Percentiles rank a stretch among this genome's conserved stretches.
Evolutionary conservation across 2,113 vertebrate species (phyloP).

Genomic region (Microtus oregoni): DNA sequence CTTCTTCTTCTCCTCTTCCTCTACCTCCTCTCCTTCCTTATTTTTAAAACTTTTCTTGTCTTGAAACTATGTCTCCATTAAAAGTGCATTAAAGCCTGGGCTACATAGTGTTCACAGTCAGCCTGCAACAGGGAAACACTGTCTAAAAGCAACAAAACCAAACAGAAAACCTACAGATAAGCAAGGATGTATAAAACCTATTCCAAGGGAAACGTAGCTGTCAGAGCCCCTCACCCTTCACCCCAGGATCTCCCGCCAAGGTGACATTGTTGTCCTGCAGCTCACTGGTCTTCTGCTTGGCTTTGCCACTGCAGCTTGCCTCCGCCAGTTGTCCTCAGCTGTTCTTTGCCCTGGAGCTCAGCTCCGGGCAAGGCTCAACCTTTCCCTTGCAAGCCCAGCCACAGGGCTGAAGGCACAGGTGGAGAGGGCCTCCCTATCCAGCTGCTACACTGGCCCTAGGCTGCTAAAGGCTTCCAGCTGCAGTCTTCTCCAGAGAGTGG

Average conservation of each 20-base stretch:
- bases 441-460: neutral
- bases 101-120: neutral
- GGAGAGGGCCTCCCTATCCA: neutral
- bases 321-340: neutral
- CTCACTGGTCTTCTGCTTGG: neutral
- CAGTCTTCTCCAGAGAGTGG: neutral
- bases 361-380: neutral
- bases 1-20: no score
- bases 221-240: fast-evolving
- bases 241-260: neutral
- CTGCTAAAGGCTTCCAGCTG: neutral
- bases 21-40: no score
- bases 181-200: neutral
- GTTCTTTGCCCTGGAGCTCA: neutral
- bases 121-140: neutral
- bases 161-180: neutral
- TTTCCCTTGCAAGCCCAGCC: neutral
- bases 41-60: neutral
- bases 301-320: no score
- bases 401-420: neutral
- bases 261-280: fast-evolving
- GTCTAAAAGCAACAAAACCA: neutral
- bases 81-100: neutral
- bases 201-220: neutral
- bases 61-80: neutral